A percentile compares a stretch with the other conserved stretches of the same genome.
phyloP scores from a whole-genome alignment of 2,888 invertebrate genomes.

The Congeria kusceri region DNA sequence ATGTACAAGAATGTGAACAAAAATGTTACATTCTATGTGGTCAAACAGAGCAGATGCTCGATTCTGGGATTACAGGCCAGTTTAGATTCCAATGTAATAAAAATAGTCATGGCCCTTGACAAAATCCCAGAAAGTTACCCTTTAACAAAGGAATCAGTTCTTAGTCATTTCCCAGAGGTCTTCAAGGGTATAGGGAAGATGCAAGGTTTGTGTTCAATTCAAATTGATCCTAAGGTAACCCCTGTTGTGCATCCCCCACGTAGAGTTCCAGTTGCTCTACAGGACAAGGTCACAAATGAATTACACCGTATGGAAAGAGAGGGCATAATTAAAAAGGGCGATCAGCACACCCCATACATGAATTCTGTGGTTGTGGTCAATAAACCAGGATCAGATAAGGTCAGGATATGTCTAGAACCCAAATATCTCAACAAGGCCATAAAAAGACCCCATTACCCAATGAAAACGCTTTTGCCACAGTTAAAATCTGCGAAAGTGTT shows the following conservation, averaged over 20 bases:
- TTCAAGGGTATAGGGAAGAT: constrained; percentile 56
- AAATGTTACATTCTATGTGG: too few species aligned
- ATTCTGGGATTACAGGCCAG: too few species aligned
- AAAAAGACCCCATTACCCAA: constrained; percentile 52
- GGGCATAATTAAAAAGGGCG: constrained; percentile 43
- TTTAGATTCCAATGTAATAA: too few species aligned
- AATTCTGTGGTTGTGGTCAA: constrained; percentile 55
- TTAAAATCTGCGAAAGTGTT: constrained; percentile 55
- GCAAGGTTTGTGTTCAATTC: constrained; percentile 29
- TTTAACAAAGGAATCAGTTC: neutral
- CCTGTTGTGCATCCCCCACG: constrained; percentile 55
- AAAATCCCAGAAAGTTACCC: too few species aligned
- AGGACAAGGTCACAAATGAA: constrained; percentile 57
- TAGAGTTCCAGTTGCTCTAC: constrained; percentile 50
- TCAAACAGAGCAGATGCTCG: too few species aligned
- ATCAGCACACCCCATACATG: constrained; percentile 57
- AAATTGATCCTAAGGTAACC: constrained; percentile 15
- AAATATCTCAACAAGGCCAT: constrained; percentile 62
- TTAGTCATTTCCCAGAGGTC: neutral
- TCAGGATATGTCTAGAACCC: constrained; percentile 62
- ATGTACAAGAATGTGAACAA: too few species aligned
- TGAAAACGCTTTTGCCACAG: constrained; percentile 44
- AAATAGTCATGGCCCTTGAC: too few species aligned
- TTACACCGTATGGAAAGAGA: constrained; percentile 47
- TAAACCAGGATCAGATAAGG: constrained; percentile 42